Base-by-base conservation (phyloP, 2,888 invertebrate genomes). In the Coleophora deauratella region DNA sequence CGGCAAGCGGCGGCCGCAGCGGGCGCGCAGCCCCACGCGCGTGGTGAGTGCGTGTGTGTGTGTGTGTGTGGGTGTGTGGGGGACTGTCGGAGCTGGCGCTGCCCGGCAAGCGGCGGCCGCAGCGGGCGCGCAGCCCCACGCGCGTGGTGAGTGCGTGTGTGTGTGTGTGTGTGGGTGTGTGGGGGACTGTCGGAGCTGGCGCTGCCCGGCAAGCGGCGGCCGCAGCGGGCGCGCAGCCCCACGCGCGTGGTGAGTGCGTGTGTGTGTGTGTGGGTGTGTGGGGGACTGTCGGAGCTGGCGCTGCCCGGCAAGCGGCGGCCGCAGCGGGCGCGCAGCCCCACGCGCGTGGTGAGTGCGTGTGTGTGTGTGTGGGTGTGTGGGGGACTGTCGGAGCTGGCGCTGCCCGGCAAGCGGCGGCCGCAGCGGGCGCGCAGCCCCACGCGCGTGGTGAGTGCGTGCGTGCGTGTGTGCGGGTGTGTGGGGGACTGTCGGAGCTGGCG, bases 311-410 rank as follows among this genome's bases (percentile, higher is more conserved):
- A 28, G 28, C 28, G 28, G 7, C 28, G 28, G 28, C 28, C 28
- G 28, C 28, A 28, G 7, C 75, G 8, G n/a, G n/a, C n/a, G n/a
- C n/a, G n/a, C n/a, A n/a, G n/a, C n/a, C n/a, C n/a, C n/a, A n/a
- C n/a, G n/a, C n/a, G n/a, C n/a, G n/a, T n/a, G n/a, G n/a, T n/a
- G n/a, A n/a, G n/a, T n/a, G n/a, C n/a, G n/a, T n/a, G n/a, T n/a
- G n/a, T n/a, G n/a, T n/a, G n/a, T n/a, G n/a, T n/a, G n/a, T n/a
- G n/a, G n/a, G n/a, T n/a, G n/a, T n/a, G n/a, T n/a, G n/a, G 37
- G 47, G 87, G 91, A 12, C 77, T 91, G 27, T 90, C 91, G 0
- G 92, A 93, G 63, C 74, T 93, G 47, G 89, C 93, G 52, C 71
- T 93, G 50, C 93, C 93, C 1, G 89, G 89, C 42, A 89, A 91